Evolutionary conservation across 2,888 invertebrate species (phyloP), one percentile per base, ranked within the genome.

Genomic region (Catocala sponsa): DNA sequence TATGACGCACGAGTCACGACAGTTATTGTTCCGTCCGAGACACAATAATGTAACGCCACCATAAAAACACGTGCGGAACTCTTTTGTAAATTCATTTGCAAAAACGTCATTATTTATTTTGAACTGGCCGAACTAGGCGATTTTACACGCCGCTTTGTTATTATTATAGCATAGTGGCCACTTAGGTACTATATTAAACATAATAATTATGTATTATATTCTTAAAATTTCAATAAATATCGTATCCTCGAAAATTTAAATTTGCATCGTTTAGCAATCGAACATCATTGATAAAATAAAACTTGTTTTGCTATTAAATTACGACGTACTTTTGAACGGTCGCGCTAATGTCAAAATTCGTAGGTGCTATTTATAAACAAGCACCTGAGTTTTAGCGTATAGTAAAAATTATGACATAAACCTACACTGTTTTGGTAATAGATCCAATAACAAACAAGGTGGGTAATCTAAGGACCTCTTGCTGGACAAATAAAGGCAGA

Each of bases 331-430:
- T 76, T 72, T 53, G 80, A 80, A 84, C 80, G 83, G 59, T 59
- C 60, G 51, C 62, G 41, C 63, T 79, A 83, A 80, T 77, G 85
- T 85, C 87, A 87, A 81, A 84, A 65, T 54, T 59, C 61, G 65
- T 54, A 61, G 51, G 66, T 74, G 80, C 88, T 88, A 88, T 87
- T 87, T 87, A 86, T 88, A 88, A 87, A 87, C 87, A 87, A 87
- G 66, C 67, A 65, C 59, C 49, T 70, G 78, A 74, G 78, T 71
- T 80, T 78, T 74, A 78, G 80, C 72, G 70, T 72, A 70, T 75
- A 63, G 47, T 61, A 61, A 59, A 66, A 79, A 74, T 68, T 70
- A 73, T 86, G 83, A 85, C 82, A 75, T 77, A 82, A 78, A 78
- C 66, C 54, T 63, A 41, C 53, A 52, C 56, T 70, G 44, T 35